These are phyloP conservation scores for Cheirogaleus medius DNA, from an alignment of 2,113 vertebrate species.

Conservation along the genomic window DNA sequence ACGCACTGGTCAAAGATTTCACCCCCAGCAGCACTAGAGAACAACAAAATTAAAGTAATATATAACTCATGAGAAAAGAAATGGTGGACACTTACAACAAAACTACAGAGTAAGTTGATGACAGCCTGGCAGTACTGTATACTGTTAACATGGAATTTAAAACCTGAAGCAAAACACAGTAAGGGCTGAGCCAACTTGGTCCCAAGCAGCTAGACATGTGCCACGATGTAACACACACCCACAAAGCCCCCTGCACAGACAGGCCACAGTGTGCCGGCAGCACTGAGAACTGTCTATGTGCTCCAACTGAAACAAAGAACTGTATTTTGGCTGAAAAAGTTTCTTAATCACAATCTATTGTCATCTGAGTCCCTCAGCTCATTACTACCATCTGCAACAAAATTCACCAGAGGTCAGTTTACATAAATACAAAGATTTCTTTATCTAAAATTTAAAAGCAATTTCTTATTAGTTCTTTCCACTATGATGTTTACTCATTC, in stretches of 20 bases:
- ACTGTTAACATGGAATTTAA: not conserved
- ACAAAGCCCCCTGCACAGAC: not conserved
- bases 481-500: not conserved
- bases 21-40: conserved; percentile 93
- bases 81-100: not conserved
- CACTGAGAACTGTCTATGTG: not conserved
- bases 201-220: not conserved
- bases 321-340: not conserved
- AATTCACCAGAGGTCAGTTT: not conserved
- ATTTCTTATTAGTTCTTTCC: not conserved
- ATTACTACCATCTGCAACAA: not conserved
- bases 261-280: not conserved
- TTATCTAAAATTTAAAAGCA: not conserved
- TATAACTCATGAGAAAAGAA: not conserved
- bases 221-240: accelerated
- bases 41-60: not conserved
- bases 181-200: not conserved
- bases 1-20: conserved; percentile 97
- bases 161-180: not conserved
- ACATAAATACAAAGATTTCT: not conserved
- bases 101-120: not conserved
- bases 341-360: not conserved
- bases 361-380: not conserved
- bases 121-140: not conserved
- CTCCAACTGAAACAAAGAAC: not conserved